Evolutionary conservation across 2,113 vertebrate genomes (phyloP).

Genomic region (Megaceryle torquata): DNA sequence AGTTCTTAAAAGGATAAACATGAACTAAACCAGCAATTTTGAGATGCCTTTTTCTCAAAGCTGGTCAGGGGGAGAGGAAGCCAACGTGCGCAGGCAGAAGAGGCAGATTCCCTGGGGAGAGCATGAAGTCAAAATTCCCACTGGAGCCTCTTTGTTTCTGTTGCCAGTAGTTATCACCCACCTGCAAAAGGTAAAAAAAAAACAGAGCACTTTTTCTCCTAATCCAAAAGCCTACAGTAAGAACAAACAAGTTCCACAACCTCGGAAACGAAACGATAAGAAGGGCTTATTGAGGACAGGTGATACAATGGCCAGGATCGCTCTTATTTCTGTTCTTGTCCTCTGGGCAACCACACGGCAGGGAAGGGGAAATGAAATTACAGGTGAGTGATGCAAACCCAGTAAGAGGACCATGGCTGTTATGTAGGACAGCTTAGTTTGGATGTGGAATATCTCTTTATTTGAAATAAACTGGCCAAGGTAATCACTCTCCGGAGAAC

Average conservation of each 20-base stretch:
- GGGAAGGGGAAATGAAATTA: constrained; percentile 31
- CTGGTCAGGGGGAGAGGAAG: background rate
- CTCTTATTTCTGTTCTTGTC: background rate
- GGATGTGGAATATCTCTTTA: background rate
- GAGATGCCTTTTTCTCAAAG: background rate
- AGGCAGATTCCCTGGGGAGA: background rate
- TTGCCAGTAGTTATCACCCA: background rate
- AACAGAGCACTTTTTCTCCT: background rate
- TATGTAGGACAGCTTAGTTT: background rate
- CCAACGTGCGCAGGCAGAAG: background rate
- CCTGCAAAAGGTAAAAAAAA: background rate
- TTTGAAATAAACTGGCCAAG: background rate
- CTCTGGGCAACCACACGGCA: background rate
- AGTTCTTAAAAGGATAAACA: background rate
- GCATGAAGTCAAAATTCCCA: background rate
- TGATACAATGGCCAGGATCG: background rate
- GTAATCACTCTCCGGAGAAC: background rate
- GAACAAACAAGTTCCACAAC: background rate
- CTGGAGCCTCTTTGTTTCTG: constrained; percentile 5
- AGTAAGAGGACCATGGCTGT: background rate
- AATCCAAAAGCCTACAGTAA: background rate
- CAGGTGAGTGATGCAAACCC: constrained; percentile 47
- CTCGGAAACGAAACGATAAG: background rate
- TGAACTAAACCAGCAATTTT: background rate
- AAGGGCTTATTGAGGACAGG: background rate